Evolutionary conservation across 2,797 vertebrate genomes (phyloP), one percentile per base, ranked within the genome.

Genomic region (Poecilia velifera): DNA sequence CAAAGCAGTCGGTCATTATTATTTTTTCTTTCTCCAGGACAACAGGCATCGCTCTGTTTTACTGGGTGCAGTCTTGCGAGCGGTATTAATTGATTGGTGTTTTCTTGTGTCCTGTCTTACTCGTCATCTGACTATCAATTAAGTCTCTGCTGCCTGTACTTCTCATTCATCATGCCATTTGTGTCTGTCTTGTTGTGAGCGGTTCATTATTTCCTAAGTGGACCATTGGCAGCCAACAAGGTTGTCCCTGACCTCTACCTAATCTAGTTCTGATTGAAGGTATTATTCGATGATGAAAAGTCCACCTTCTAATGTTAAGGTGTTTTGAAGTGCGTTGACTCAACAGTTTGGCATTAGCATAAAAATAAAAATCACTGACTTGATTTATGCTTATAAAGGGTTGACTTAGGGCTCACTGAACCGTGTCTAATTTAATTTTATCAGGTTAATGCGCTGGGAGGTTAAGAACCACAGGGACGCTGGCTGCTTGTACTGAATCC

Each of bases 171-270:
- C 92, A 93, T 75, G 74, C 85, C 89, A 92, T 91, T 93, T 92
- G 80, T 85, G 82, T 87, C 90, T 90, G 91, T 92, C 89, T 83
- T 89, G 87, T 90, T 87, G 74, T 74, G 77, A 86, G 77, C 74
- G 53, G 82, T 85, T 93, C 93, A 92, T 94, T 92, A 94, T 91
- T 90, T 91, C 81, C 72, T 85, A 88, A 90, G 92, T 79, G 87
- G 85, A 75, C 79, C 90, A 80, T 25, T 90, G 90, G 87, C 87
- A 88, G 75, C 83, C 41, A 71, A 88, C 91, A 88, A 88, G 86
- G 85, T 79, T 81, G 84, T 86, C 89, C 73, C 71, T 92, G 91
- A 93, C 91, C 92, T 90, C 84, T 76, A n/a, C 46, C 73, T 91
- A 89, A 93, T 92, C 82, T 81, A 28, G 71, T 85, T 88, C 82